These are phyloP conservation scores for Augochlorella aurata DNA, from an alignment of 2,888 invertebrate species.

Conservation along the genomic window DNA sequence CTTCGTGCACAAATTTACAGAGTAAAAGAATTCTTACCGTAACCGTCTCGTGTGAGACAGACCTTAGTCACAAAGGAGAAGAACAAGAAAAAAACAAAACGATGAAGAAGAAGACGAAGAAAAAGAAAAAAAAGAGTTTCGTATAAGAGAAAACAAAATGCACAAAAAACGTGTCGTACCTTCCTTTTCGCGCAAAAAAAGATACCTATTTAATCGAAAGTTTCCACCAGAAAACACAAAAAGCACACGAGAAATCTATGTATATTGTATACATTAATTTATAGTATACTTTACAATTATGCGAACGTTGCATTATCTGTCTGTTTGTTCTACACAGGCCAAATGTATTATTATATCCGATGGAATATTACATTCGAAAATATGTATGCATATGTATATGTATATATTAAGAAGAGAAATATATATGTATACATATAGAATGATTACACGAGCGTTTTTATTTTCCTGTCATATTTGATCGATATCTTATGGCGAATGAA, in stretches of 20 bases:
- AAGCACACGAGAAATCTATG: slow-evolving; percentile 62
- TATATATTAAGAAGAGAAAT: slow-evolving; percentile 27
- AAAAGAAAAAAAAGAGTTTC: slow-evolving; percentile 48
- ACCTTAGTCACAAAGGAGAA: slow-evolving; percentile 12
- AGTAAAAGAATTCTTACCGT: slow-evolving; percentile 56
- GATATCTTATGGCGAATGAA: neutral
- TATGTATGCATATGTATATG: slow-evolving; percentile 52
- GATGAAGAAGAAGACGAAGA: slow-evolving; percentile 19
- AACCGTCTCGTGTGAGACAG: slow-evolving; percentile 47
- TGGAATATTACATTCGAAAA: slow-evolving; percentile 75
- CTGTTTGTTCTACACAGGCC: slow-evolving; percentile 79
- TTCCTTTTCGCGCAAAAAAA: slow-evolving; percentile 71
- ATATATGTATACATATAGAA: slow-evolving; percentile 28
- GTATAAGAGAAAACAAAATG: slow-evolving; percentile 54
- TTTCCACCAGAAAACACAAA: slow-evolving; percentile 73
- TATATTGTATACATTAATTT: slow-evolving; percentile 72
- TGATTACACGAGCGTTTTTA: slow-evolving; percentile 41
- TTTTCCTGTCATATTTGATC: slow-evolving; percentile 46
- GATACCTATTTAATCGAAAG: slow-evolving; percentile 76
- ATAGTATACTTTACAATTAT: slow-evolving; percentile 76
- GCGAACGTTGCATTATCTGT: slow-evolving; percentile 78
- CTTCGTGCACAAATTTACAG: slow-evolving; percentile 16
- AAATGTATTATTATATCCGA: slow-evolving; percentile 80
- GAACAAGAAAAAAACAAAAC: too few relatives aligned
- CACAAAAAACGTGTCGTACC: slow-evolving; percentile 72